Conservation (phyloP, 2,113 vertebrate genomes). For the Excalfactoria chinensis region DNA sequence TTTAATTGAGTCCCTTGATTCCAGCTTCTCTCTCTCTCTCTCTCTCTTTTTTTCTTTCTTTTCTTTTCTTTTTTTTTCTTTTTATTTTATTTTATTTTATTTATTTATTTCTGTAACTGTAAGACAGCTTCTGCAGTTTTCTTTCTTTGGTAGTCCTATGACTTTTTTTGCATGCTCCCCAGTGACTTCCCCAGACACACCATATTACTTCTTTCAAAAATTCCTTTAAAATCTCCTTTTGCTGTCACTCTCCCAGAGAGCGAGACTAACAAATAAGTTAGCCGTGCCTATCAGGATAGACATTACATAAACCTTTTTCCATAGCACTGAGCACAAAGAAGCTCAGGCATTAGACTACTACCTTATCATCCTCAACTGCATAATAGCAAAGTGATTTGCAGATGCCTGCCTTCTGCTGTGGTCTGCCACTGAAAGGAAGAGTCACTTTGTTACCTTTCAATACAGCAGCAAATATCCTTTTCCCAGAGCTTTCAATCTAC, state of each 20-base stretch:
- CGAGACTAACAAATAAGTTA: background rate
- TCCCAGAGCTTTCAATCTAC: background rate
- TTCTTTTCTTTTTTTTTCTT: background rate
- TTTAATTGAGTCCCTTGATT: conserved; percentile 32
- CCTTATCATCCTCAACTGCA: background rate
- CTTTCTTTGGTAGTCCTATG: background rate
- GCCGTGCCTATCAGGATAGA: background rate
- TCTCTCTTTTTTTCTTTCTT: too few species aligned
- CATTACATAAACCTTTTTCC: background rate
- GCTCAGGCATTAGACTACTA: background rate
- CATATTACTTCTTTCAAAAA: background rate
- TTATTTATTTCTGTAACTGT: background rate
- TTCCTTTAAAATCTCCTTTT: background rate
- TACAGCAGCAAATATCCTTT: background rate
- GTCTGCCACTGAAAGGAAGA: background rate
- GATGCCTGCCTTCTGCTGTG: background rate
- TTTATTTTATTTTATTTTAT: background rate
- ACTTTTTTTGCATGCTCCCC: background rate
- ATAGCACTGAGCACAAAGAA: background rate
- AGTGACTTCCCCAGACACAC: background rate
- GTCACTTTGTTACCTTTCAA: background rate
- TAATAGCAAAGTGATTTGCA: background rate
- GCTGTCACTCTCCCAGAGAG: background rate
- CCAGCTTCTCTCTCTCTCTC: background rate
- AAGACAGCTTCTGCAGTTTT: background rate